Evolutionary conservation across 2,888 invertebrate genomes (phyloP).

Genomic region (Phyllotreta cruciferae): DNA sequence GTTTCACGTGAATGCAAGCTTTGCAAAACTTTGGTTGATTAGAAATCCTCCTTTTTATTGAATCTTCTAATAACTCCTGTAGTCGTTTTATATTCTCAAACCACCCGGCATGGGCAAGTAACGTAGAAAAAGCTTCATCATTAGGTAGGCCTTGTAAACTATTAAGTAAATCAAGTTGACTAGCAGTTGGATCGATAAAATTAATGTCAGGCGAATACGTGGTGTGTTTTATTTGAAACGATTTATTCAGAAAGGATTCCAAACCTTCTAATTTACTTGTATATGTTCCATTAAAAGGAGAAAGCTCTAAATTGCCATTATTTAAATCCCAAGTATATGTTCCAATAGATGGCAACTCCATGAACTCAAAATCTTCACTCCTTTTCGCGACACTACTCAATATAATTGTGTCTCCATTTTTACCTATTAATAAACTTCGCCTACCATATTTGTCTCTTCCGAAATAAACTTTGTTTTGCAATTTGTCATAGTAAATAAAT

Average conservation of each 20-base stretch:
- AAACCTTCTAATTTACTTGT: conserved; percentile 54
- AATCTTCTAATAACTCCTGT: conserved; percentile 63
- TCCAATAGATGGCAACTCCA: conserved; percentile 71
- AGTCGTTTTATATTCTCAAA: conserved; percentile 61
- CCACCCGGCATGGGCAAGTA: conserved; percentile 52
- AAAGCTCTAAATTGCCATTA: conserved; percentile 56
- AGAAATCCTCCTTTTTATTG: conserved; percentile 67
- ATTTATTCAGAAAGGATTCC: conserved; percentile 51
- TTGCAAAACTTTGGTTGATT: conserved; percentile 71
- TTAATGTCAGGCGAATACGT: conserved; percentile 20
- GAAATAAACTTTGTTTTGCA: conserved; percentile 72
- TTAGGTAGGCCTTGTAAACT: conserved; percentile 48
- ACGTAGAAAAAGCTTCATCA: conserved; percentile 54
- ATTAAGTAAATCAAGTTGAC: conserved; percentile 41
- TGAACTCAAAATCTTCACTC: conserved; percentile 62
- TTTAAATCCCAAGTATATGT: conserved; percentile 64
- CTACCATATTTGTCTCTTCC: conserved; percentile 86
- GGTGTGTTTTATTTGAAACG: conserved; percentile 41
- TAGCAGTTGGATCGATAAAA: conserved; percentile 41
- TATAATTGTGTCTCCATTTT: conserved; percentile 55
- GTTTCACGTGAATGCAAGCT: conserved; percentile 62
- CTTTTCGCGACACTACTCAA: conserved; percentile 66
- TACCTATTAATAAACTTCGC: conserved; percentile 77
- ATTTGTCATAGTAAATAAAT: conserved; percentile 76
- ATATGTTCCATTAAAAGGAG: conserved; percentile 60